A percentile compares a stretch with the other conserved stretches of the same genome.
phyloP scores from a whole-genome alignment of 2,797 vertebrate species.

The Hemibagrus guttatus region DNA sequence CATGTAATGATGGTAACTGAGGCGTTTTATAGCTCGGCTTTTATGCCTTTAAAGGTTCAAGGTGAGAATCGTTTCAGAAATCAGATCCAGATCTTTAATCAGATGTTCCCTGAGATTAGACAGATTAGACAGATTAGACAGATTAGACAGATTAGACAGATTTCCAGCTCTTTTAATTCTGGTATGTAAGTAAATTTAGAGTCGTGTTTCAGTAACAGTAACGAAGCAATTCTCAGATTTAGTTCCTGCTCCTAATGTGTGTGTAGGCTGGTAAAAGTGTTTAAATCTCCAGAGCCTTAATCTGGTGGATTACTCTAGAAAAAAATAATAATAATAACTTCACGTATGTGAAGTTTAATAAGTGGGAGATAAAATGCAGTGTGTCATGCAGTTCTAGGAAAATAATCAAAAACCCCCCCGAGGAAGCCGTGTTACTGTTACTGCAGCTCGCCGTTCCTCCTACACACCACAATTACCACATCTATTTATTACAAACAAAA shows the following conservation, averaged over 20 bases:
- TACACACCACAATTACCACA: too few species aligned
- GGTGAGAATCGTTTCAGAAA: conserved; percentile 1
- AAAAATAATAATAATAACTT: too few species aligned
- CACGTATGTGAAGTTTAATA: too few species aligned
- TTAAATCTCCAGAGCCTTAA: neutral
- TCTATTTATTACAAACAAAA: too few species aligned
- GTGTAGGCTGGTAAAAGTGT: neutral
- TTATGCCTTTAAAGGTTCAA: conserved; percentile 8
- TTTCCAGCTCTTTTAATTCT: neutral
- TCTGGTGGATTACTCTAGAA: neutral
- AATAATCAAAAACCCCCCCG: neutral
- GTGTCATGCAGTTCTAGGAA: neutral
- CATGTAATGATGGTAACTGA: conserved; percentile 5
- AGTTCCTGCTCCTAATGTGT: neutral
- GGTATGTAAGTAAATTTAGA: neutral
- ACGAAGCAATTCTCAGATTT: neutral
- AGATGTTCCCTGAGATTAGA: neutral
- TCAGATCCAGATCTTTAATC: neutral
- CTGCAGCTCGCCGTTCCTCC: neutral
- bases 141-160: neutral
- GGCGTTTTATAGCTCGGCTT: conserved; percentile 16
- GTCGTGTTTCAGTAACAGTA: neutral
- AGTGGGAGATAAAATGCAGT: neutral
- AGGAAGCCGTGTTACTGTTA: too few species aligned
- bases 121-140: too few species aligned